Base-by-base conservation (phyloP, 2,113 vertebrate species). In the Coregonus clupeaformis region DNA sequence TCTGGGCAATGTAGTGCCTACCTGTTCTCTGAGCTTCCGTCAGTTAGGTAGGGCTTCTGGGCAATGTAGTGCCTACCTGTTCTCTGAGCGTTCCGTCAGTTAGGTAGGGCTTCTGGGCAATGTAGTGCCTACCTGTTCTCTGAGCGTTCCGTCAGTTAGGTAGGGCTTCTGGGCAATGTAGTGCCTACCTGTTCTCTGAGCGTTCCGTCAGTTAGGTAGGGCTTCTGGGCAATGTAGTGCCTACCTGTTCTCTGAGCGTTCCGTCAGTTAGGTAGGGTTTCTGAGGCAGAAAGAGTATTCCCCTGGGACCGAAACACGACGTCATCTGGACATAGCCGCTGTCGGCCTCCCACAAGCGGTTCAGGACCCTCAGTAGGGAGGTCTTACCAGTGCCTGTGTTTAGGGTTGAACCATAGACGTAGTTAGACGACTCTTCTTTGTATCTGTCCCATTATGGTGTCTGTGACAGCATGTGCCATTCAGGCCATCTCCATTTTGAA, bases 231-330 rank as follows among this genome's bases (percentile, higher is more conserved):
- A 27, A 45, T 30, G 4, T 2, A 45, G 67, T 13, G 4, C 68
- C 2, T 68, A 98, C 98, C 97, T 99, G 98, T 75, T 99, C 96
- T 0, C 97, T 94, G 29, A 99, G 91, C 3, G 95, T 98, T 72
- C 98, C 98, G 0, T 99, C 97, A 0, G 97, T 99, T 84, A 99
- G 94, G 88, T 97, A 99, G 0, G 97, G 95, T 73, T 94, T 94
- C 85, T 99, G 98, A 0, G 97, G 97, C 79, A 99, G 92, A 86
- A 99, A 98, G 69, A 99, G 79, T 30, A 98, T 95, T 71, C 98
- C 98, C 5, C 92, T 94, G 67, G 98, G 97, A 7, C 98, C 98
- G 68, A 98, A 99, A 76, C 93, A 96, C 0, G 92, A 91, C 72
- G 93, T 92, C 94, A 96, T 97, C 79, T 89, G 91, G 77, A 97